Evolutionary conservation across 2,888 invertebrate species (phyloP), one percentile per base, ranked within the genome.

Genomic region (Rhagonycha lutea): DNA sequence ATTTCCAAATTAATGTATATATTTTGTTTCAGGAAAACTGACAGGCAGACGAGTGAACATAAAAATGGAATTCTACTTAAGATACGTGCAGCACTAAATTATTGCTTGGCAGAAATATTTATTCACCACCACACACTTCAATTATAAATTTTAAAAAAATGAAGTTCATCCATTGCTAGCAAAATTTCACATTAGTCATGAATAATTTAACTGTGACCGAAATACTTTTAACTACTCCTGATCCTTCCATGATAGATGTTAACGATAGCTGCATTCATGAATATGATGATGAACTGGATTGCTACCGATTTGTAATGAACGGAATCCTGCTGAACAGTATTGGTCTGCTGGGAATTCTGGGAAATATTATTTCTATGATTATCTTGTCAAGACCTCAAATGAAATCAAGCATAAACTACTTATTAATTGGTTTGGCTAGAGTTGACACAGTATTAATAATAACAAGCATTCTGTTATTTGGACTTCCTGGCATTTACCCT

Each of bases 341-440:
- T 83, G 95, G 95, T 75, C 88, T 94, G 26, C 93, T 94, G 83
- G 98, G 98, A 7, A 92, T 98, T 78, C 90, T 96, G 65, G 98
- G 98, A 80, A 98, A 98, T 88, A 91, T 95, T 75, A 94, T 98
- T 74, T 94, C 97, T 61, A 95, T 96, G 91, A 93, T 97, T 78
- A 97, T 98, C 82, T 90, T 98, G 70, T 95, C 96, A 75, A 92
- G 97, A 73, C 97, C 97, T 24, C 95, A 98, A 88, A 98, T 98
- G 98, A 93, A 96, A 84, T 97, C 97, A 76, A 97, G 98, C 85
- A 96, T 98, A 85, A 98, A 98, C 89, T 96, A 97, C 88, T 92
- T 98, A 85, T 91, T 99, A 77, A 95, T 97, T 80, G 98, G 97
- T 5, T 91, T 99, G 82, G 98, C 98, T 24, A 92, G 96, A 82